Conservation (phyloP, 2,888 invertebrate species). For the Nasonovia ribisnigri region DNA sequence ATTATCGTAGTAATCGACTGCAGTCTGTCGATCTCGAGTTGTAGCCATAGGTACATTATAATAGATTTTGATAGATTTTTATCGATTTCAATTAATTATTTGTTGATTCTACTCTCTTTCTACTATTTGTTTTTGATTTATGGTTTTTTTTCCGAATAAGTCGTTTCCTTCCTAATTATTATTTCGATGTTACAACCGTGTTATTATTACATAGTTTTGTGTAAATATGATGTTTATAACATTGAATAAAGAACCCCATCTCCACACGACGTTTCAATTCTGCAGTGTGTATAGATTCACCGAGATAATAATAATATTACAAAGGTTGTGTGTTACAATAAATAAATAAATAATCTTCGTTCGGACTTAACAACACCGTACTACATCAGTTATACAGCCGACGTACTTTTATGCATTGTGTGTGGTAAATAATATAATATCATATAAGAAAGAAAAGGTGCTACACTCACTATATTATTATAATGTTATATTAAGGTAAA, state of each 20-base stretch:
- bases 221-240: not conserved
- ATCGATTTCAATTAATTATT: not conserved
- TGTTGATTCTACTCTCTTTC: not conserved
- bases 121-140: not conserved
- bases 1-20: not conserved
- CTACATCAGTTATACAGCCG: not conserved
- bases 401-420: not conserved
- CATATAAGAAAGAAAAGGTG: not conserved
- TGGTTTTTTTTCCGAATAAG: not conserved
- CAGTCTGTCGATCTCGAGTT: not conserved
- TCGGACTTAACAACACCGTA: not conserved
- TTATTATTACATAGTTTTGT: not conserved
- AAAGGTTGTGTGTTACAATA: not conserved
- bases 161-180: not conserved
- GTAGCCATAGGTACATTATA: not conserved
- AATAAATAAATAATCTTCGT: not conserved
- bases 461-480: not conserved
- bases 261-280: not conserved
- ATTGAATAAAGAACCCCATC: not conserved
- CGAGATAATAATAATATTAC: no score
- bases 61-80: not conserved
- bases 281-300: not conserved
- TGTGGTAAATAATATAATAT: not conserved
- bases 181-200: not conserved
- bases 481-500: not conserved